Base-by-base conservation (phyloP, 2,888 invertebrate species). In the Drosophila bunnanda region DNA sequence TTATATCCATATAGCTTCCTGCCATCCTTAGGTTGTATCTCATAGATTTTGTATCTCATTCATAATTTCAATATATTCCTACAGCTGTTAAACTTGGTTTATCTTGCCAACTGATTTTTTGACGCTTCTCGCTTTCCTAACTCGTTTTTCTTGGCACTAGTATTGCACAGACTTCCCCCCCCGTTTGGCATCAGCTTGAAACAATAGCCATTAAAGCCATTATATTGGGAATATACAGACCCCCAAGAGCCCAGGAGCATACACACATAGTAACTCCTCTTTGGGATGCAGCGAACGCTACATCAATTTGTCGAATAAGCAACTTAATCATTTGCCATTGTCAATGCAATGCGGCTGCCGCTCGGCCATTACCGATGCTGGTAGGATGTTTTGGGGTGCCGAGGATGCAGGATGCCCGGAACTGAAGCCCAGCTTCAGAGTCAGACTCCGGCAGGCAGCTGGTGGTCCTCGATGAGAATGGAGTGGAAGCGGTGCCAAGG, bases 291-390 rank as follows among this genome's bases (percentile, higher is more conserved):
- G 64, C 36, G 64, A 65, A 73, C 70, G 77, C 76, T 77, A 77
- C 87, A 84, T 81, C 87, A 88, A 86, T 86, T 86, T 86, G 86
- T 84, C 84, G 82, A 89, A 87, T 86, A 87, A 87, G 89, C 89
- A 86, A 89, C 89, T 86, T 87, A 81, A 86, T 86, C 89, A 86
- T 88, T 84, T 77, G 74, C 72, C 69, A 83, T 80, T 84, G 84
- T 75, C 78, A 77, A 78, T 79, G 78, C 74, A 62, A 65, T 55
- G 73, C 69, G 44, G 59, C 69, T 69, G 69, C 58, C 44, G 50
- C 55, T 59, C 38, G 34, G 52, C 65, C 66, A 55, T 65, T 76
- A 48, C 44, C 72, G 67, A 30, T 56, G 55, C 44, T 70, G 54
- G 28, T 28, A 54, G 41, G 9, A 59, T 53, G 69, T 61, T 48